Evolutionary conservation across 1,140 invertebrate species (phyloP).

Genomic region (Ceratosolen fusciceps): DNA sequence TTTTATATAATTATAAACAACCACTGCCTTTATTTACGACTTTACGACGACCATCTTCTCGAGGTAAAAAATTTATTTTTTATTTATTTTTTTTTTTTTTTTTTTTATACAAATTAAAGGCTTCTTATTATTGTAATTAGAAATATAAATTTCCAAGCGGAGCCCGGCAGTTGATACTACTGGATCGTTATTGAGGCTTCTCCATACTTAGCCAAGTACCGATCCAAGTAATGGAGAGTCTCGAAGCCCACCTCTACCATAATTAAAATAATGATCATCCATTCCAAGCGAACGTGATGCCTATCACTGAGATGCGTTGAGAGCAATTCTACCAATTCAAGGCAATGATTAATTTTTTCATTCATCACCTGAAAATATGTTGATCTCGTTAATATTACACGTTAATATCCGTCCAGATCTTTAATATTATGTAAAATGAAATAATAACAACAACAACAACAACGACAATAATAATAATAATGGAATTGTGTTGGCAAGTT

Average conservation of each 20-base stretch:
- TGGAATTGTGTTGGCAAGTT: too few relatives aligned
- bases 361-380: conserved; percentile 85
- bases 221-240: conserved; percentile 83
- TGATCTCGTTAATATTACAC: not conserved
- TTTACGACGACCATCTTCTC: too few relatives aligned
- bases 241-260: conserved; percentile 95
- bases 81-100: too few relatives aligned
- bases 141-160: not conserved
- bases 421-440: conserved; percentile 19
- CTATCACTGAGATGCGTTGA: conserved; percentile 90
- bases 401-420: too few relatives aligned
- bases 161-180: not conserved
- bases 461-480: too few relatives aligned
- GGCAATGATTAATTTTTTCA: conserved; percentile 93
- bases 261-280: conserved; percentile 97
- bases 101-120: too few relatives aligned
- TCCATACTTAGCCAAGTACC: conserved; percentile 57
- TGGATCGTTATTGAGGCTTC: not conserved
- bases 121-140: too few relatives aligned
- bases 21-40: too few relatives aligned
- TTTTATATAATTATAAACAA: too few relatives aligned
- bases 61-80: too few relatives aligned
- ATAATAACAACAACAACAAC: conserved; percentile 39
- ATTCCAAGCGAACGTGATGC: conserved; percentile 92
- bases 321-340: conserved; percentile 89